phyloP scores from a whole-genome alignment of 2,113 vertebrate genomes.

The Piprites chloris region DNA sequence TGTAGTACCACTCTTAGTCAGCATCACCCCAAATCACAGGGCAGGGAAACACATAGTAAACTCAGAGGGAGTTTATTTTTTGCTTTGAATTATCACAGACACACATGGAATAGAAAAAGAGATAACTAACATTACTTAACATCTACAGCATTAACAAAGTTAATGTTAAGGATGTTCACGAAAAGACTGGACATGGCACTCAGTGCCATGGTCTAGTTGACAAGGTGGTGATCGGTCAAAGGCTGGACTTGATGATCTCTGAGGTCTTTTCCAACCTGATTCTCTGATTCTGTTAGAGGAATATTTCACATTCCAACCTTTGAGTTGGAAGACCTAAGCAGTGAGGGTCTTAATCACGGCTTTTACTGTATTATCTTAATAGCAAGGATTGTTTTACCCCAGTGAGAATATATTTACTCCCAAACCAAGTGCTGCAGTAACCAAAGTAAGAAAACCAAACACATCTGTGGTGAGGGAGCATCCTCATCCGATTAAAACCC shows the following conservation, averaged over 20 bases:
- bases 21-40: neutral
- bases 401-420: neutral
- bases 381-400: neutral
- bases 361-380: neutral
- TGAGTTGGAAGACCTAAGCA: neutral
- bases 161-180: neutral
- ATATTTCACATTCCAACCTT: neutral
- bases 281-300: neutral
- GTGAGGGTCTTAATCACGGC: neutral
- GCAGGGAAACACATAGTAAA: neutral
- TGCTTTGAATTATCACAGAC: neutral
- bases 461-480: neutral
- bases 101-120: fast-evolving
- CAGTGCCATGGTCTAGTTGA: neutral
- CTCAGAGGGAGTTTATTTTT: neutral
- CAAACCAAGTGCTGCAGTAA: neutral
- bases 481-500: neutral
- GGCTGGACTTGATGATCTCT: neutral
- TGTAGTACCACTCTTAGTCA: conserved; percentile 31
- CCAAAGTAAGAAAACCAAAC: neutral
- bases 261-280: neutral
- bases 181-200: neutral
- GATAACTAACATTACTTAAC: neutral
- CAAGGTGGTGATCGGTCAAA: neutral
- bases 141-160: neutral